phyloP scores from a whole-genome alignment of 2,797 vertebrate genomes.

The Ateles fusciceps region DNA sequence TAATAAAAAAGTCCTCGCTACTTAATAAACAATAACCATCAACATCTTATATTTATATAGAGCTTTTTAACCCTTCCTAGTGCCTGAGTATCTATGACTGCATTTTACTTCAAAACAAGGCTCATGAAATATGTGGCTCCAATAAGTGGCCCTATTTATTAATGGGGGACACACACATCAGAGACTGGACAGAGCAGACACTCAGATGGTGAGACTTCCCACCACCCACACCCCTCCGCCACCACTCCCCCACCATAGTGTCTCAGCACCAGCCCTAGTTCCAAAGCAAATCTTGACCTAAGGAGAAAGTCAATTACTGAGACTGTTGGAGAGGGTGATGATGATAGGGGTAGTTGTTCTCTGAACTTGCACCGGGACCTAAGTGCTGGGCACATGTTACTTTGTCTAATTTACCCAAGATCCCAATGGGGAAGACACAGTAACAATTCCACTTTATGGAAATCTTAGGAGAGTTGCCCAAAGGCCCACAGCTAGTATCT shows the following conservation, averaged over 20 bases:
- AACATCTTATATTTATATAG: background rate
- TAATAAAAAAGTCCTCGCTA: background rate
- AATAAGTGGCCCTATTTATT: background rate
- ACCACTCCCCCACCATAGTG: accelerated
- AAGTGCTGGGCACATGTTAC: background rate
- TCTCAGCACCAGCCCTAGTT: background rate
- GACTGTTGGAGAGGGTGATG: background rate
- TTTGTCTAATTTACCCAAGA: background rate
- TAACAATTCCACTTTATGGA: background rate
- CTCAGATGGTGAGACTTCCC: background rate
- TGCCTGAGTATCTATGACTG: background rate
- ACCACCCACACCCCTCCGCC: no score
- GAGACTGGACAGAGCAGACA: background rate
- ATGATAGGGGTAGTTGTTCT: background rate
- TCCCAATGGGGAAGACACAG: background rate
- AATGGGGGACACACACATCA: background rate
- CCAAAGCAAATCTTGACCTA: background rate
- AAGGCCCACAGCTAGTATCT: background rate
- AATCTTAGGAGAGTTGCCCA: background rate
- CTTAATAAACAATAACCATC: slow-evolving; percentile 36
- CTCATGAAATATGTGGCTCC: background rate
- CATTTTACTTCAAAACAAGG: background rate
- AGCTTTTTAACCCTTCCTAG: background rate
- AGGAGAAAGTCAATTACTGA: background rate
- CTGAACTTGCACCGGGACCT: background rate